These are phyloP conservation scores for Salvelinus fontinalis DNA, from an alignment of 2,113 vertebrate genomes.

Conservation along the genomic window DNA sequence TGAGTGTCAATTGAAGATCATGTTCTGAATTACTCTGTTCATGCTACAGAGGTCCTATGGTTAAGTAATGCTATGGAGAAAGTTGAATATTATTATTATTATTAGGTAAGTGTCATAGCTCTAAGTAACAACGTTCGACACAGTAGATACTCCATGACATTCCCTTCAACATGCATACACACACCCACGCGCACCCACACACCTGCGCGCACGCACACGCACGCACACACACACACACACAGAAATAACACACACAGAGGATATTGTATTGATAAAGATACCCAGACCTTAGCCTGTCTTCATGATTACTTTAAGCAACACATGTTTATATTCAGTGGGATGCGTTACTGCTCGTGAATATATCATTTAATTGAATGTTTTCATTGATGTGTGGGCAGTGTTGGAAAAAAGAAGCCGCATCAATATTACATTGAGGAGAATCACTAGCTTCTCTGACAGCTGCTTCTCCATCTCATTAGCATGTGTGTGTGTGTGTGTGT, in stretches of 20 bases:
- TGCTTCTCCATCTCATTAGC: conserved; percentile 14
- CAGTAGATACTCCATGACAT: background rate
- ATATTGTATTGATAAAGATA: background rate
- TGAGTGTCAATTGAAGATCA: too few relatives aligned
- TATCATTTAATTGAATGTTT: conserved; percentile 29
- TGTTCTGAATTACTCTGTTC: too few relatives aligned
- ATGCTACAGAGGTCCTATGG: background rate
- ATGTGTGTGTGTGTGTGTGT: background rate
- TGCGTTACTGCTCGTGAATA: conserved; percentile 1
- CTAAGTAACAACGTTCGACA: background rate
- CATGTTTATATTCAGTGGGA: background rate
- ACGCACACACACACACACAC: too few relatives aligned
- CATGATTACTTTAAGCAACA: background rate
- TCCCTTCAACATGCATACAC: background rate
- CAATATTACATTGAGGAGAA: conserved; percentile 13
- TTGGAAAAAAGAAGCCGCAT: conserved; percentile 8
- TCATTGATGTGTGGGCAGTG: conserved; percentile 3
- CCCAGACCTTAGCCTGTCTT: background rate
- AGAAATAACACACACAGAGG: background rate
- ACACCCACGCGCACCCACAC: too few relatives aligned
- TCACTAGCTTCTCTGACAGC: conserved; percentile 7
- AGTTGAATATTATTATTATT: background rate
- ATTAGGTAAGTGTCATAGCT: background rate
- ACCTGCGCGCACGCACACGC: too few relatives aligned
- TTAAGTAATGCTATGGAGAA: background rate